These are phyloP conservation scores for Muraenolepis orangiensis DNA, from an alignment of 2,797 vertebrate genomes.

Conservation along the genomic window DNA sequence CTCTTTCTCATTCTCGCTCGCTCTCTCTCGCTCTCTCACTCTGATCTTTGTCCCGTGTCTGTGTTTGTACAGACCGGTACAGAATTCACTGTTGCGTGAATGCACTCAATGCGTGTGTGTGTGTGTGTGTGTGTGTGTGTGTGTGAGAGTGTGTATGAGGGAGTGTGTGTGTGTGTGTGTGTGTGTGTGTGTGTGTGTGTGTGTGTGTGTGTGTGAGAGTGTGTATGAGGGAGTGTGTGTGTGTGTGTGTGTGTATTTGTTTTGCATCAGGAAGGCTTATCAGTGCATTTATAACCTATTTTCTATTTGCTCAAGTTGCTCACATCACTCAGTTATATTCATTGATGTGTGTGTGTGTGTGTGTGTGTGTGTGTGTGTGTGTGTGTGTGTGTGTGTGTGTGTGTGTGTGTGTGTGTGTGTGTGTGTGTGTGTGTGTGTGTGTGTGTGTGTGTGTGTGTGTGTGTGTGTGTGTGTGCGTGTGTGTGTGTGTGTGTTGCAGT, in stretches of 20 bases:
- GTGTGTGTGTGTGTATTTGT: constrained; percentile 14
- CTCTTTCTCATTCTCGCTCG: constrained; percentile 4
- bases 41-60: constrained; percentile 63
- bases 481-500: constrained; percentile 48
- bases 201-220: constrained; percentile 37
- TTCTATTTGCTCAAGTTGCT: constrained; percentile 18
- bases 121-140: constrained; percentile 25
- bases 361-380: constrained; percentile 9
- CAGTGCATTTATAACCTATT: constrained; percentile 18
- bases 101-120: constrained; percentile 33
- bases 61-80: constrained; percentile 70
- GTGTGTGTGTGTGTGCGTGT: constrained; percentile 27
- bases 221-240: constrained; percentile 21
- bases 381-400: constrained; percentile 13
- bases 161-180: constrained; percentile 19
- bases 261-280: constrained; percentile 8
- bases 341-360: constrained; percentile 13
- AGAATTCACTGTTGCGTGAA: constrained; percentile 65
- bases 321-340: background rate
- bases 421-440: constrained; percentile 16
- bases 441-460: constrained; percentile 25
- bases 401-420: constrained; percentile 11
- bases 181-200: constrained; percentile 38
- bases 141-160: constrained; percentile 26
- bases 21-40: constrained; percentile 19